These are phyloP conservation scores for Nezara viridula DNA, from an alignment of 2,888 invertebrate genomes.

Conservation along the genomic window DNA sequence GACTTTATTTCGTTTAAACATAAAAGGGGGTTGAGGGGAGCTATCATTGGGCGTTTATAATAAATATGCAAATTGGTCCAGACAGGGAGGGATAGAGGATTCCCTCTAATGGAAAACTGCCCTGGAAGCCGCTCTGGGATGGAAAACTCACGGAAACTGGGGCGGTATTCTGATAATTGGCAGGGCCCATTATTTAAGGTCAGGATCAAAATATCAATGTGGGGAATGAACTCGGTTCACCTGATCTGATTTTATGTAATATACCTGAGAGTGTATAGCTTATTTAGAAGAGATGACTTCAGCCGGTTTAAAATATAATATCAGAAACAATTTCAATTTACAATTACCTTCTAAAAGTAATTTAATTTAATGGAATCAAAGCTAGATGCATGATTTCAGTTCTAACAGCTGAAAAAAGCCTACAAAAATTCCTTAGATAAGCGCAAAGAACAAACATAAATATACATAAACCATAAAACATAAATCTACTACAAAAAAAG, in stretches of 20 bases:
- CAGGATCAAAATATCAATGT: neutral
- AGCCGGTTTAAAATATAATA: too few species aligned
- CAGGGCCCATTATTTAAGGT: neutral
- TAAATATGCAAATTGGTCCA: slow-evolving; percentile 41
- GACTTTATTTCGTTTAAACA: slow-evolving; percentile 39
- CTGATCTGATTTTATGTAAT: neutral
- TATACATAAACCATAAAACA: too few species aligned
- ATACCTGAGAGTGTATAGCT: neutral
- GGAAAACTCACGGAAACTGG: slow-evolving; percentile 4
- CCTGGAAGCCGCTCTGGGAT: neutral
- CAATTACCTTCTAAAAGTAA: too few species aligned
- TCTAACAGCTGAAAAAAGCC: too few species aligned
- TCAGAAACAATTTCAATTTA: too few species aligned
- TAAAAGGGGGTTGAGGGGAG: neutral
- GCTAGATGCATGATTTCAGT: too few species aligned
- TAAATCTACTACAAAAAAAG: too few species aligned
- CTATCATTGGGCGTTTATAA: slow-evolving; percentile 49
- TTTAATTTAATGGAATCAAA: too few species aligned
- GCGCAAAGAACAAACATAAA: too few species aligned
- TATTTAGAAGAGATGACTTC: neutral
- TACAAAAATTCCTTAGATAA: too few species aligned
- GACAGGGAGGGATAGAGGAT: slow-evolving; percentile 38
- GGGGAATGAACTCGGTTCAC: neutral
- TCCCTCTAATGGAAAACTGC: slow-evolving; percentile 29
- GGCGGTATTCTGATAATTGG: neutral